Percentiles rank a stretch among this genome's conserved stretches.
Conservation (phyloP, 2,113 vertebrate genomes). For the Cyanocitta stelleri region DNA sequence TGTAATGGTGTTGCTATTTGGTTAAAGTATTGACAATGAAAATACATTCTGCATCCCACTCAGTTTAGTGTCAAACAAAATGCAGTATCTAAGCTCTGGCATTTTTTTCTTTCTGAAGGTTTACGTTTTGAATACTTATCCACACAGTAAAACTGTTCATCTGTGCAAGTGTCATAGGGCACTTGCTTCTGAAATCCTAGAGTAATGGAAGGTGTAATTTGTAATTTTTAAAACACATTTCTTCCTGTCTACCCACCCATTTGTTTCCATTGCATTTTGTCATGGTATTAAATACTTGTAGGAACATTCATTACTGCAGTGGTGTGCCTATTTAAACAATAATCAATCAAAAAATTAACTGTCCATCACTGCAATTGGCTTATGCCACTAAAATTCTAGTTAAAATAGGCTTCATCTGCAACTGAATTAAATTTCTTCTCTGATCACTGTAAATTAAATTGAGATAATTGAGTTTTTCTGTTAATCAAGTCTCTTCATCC, state of each 20-base stretch:
- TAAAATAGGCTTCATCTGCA: background rate
- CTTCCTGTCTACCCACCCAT: background rate
- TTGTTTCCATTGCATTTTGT: constrained; percentile 4
- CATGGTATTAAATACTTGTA: background rate
- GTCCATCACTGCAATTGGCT: background rate
- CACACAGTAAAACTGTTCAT: background rate
- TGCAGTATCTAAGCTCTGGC: background rate
- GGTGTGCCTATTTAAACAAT: background rate
- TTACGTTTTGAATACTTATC: background rate
- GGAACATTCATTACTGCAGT: background rate
- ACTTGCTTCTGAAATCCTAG: background rate
- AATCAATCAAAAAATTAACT: background rate
- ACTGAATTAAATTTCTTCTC: background rate
- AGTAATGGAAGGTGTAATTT: background rate
- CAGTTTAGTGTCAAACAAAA: background rate
- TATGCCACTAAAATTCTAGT: background rate
- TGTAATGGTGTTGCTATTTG: background rate
- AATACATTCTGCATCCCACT: background rate
- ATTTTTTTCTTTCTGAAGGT: background rate
- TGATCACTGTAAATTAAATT: background rate
- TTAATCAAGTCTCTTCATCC: background rate
- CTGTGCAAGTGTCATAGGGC: background rate
- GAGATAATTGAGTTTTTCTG: background rate
- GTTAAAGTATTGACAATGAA: background rate
- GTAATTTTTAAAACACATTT: background rate